phyloP scores from a whole-genome alignment of 2,888 invertebrate species.

The Apoda limacodes region DNA sequence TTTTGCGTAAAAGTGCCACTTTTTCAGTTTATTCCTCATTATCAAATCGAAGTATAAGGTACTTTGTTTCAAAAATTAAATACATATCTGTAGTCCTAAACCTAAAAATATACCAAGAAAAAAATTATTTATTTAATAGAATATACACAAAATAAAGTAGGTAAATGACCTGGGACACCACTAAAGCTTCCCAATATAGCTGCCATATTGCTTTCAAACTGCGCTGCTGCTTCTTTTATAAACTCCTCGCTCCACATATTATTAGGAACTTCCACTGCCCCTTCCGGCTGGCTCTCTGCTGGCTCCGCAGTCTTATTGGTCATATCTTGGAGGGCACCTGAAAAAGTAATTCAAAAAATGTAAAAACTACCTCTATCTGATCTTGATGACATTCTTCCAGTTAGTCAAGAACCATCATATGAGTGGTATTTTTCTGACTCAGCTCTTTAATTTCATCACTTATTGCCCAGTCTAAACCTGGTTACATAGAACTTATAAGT shows the following conservation, averaged over 20 bases:
- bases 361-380: slow-evolving; percentile 6
- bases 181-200: slow-evolving; percentile 60
- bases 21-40: no score
- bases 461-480: background rate
- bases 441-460: background rate
- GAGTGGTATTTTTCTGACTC: background rate
- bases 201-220: slow-evolving; percentile 78
- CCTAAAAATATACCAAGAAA: no score
- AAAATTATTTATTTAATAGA: no score
- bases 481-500: background rate
- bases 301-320: slow-evolving; percentile 36
- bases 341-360: slow-evolving; percentile 3
- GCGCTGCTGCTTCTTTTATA: slow-evolving; percentile 75
- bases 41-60: no score
- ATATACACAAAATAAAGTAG: no score
- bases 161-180: slow-evolving; percentile 60
- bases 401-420: slow-evolving; percentile 8
- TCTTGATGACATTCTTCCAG: slow-evolving; percentile 17
- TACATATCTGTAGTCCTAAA: no score
- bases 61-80: no score
- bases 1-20: no score
- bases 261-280: slow-evolving; percentile 31
- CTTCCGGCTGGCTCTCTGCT: slow-evolving; percentile 22
- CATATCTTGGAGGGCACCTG: slow-evolving; percentile 74
- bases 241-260: slow-evolving; percentile 81